Base-by-base conservation (phyloP, 2,113 vertebrate species). In the Proteles cristata region DNA sequence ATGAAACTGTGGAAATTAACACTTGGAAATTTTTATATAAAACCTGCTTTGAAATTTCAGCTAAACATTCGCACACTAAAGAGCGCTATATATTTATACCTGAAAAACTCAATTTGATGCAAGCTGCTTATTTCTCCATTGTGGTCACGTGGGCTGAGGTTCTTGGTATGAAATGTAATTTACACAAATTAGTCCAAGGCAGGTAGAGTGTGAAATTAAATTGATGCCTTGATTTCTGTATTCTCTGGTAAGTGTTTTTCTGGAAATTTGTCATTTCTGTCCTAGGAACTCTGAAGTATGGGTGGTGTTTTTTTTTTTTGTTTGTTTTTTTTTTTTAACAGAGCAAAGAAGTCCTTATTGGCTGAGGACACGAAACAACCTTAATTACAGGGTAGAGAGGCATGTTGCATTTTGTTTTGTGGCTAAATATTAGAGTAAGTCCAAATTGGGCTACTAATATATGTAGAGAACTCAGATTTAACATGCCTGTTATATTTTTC, bases 181-280 rank as follows among this genome's bases (percentile, higher is more conserved):
- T 98, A 97, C 96, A 95, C 96, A 97, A 98, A 96, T 98, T 97
- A 98, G 97, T 98, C 97, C 93, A 94, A 97, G 90, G 82, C 97
- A 98, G 97, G 97, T 97, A 98, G 98, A 97, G 97, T 98, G 97
- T 98, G 98, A 98, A 98, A 97, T 98, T 98, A 98, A 98, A 96
- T 96, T 97, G 97, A 98, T 98, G 97, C 97, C 97, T 97, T 98
- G 98, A 98, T 98, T 98, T 98, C 96, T 95, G 95, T 96, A 97
- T 97, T 97, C 97, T 98, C 82, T 90, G 28, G 96, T 88, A 98
- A 98, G 88, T 96, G 93, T 97, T 96, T 96, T 91, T 98, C 80
- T 92, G 95, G 97, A 94, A 98, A 97, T 97, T 97, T 93, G 76
- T 97, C 96, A 92, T 96, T 96, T 97, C 94, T 97, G 61, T 97